Evolutionary conservation across 2,113 vertebrate genomes (phyloP).

Genomic region (Merops nubicus): DNA sequence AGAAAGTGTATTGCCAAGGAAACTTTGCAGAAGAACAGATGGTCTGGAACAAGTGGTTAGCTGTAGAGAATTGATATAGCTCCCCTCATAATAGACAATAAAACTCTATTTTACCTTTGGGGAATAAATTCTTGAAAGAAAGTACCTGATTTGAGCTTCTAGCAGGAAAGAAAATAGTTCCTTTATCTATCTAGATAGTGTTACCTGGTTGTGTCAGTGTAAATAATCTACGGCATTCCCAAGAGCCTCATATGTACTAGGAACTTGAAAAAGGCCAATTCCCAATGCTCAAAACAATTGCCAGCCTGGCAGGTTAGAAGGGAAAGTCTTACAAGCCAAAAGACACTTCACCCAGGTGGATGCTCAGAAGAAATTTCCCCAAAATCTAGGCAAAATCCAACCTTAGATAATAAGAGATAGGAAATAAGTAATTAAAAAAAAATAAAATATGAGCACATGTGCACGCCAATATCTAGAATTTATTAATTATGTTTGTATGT

Average conservation of each 20-base stretch:
- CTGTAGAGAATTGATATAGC: neutral
- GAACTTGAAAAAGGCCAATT: neutral
- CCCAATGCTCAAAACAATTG: neutral
- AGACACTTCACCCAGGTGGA: neutral
- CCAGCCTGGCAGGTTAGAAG: neutral
- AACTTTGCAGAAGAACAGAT: neutral
- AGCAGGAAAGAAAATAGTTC: neutral
- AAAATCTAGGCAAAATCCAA: neutral
- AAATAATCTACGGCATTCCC: neutral
- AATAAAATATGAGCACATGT: neutral
- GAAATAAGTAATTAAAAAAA: neutral
- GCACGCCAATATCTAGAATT: accelerated
- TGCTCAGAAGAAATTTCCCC: neutral
- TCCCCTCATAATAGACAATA: neutral
- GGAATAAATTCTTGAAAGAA: neutral
- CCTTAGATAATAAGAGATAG: neutral
- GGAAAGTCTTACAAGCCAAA: neutral
- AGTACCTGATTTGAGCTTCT: neutral
- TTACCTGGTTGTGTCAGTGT: neutral
- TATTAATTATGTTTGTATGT: accelerated
- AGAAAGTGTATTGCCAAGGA: neutral
- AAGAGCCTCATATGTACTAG: neutral
- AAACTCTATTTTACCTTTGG: slow-evolving; percentile 9
- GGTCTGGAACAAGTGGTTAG: neutral
- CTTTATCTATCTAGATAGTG: neutral